Conservation (phyloP, 1,140 invertebrate species). For the Drosophila punjabiensis region DNA sequence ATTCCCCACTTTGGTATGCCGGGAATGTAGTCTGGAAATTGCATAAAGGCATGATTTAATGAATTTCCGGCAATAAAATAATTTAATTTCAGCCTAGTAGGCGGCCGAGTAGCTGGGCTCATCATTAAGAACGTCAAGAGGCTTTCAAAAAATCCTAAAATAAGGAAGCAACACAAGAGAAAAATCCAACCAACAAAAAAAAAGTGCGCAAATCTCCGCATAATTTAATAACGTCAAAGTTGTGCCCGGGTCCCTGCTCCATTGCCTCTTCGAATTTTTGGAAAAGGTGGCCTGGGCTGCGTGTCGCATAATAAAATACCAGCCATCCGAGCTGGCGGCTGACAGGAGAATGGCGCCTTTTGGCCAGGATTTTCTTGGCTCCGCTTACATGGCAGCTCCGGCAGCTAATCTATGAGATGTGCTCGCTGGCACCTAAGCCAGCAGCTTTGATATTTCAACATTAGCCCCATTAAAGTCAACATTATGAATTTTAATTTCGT, state of each 20-base stretch:
- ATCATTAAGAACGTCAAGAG: constrained; percentile 80
- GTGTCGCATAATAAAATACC: constrained; percentile 74
- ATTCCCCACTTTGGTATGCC: constrained; percentile 57
- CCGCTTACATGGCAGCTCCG: constrained; percentile 50
- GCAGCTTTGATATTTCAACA: constrained; percentile 73
- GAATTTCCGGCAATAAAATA: constrained; percentile 82
- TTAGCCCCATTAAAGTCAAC: constrained; percentile 71
- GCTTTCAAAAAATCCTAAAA: constrained; percentile 39
- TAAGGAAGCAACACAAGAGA: constrained; percentile 16
- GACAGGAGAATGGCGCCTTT: constrained; percentile 43
- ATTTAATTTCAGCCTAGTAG: constrained; percentile 71
- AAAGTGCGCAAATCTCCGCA: constrained; percentile 75
- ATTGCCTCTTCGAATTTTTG: constrained; percentile 31
- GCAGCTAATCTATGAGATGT: constrained; percentile 72
- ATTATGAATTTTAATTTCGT: constrained; percentile 75
- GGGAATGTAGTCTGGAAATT: constrained; percentile 63
- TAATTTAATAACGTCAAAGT: constrained; percentile 79
- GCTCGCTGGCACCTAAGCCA: constrained; percentile 61
- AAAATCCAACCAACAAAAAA: constrained; percentile 4
- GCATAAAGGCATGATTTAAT: constrained; percentile 73
- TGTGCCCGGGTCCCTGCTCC: constrained; percentile 30
- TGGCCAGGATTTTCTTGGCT: constrained; percentile 44
- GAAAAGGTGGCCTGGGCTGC: constrained; percentile 54
- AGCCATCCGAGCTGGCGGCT: constrained; percentile 19
- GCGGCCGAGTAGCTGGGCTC: constrained; percentile 43